These are phyloP conservation scores for Papilio gigon DNA, from an alignment of 2,888 invertebrate species.

Conservation along the genomic window DNA sequence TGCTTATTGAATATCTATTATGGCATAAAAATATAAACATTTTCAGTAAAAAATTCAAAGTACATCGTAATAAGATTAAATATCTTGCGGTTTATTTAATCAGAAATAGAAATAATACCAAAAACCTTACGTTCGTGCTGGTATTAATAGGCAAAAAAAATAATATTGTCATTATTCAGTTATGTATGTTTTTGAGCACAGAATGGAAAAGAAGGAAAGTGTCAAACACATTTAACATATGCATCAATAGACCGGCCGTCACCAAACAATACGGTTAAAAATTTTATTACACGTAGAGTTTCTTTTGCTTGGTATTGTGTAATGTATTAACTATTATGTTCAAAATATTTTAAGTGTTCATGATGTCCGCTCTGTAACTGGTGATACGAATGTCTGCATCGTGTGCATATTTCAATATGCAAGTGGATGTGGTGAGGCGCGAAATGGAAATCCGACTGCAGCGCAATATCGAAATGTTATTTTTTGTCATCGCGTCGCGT, in stretches of 20 bases:
- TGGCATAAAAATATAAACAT: background rate
- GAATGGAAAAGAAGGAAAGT: constrained; percentile 7
- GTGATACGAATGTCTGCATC: no score
- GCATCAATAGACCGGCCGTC: no score
- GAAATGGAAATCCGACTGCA: constrained; percentile 75
- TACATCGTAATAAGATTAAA: background rate
- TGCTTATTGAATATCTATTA: constrained; percentile 6
- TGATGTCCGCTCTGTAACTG: no score
- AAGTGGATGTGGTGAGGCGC: constrained; percentile 71
- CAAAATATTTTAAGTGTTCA: no score
- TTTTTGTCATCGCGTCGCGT: constrained; percentile 42
- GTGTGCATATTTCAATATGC: constrained; percentile 75
- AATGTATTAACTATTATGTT: no score
- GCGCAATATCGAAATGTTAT: constrained; percentile 51
- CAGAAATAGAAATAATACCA: no score
- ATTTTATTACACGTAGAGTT: no score
- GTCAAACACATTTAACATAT: no score
- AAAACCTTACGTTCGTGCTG: no score
- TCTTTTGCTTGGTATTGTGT: no score
- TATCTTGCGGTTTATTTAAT: background rate
- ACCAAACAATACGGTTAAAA: no score
- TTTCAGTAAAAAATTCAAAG: background rate
- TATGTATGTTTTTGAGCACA: background rate
- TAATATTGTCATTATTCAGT: background rate
- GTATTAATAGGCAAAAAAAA: no score